Percentiles rank a stretch among this genome's conserved stretches.
Evolutionary conservation across 2,113 vertebrate species (phyloP).

Genomic region (Origma solitaria): DNA sequence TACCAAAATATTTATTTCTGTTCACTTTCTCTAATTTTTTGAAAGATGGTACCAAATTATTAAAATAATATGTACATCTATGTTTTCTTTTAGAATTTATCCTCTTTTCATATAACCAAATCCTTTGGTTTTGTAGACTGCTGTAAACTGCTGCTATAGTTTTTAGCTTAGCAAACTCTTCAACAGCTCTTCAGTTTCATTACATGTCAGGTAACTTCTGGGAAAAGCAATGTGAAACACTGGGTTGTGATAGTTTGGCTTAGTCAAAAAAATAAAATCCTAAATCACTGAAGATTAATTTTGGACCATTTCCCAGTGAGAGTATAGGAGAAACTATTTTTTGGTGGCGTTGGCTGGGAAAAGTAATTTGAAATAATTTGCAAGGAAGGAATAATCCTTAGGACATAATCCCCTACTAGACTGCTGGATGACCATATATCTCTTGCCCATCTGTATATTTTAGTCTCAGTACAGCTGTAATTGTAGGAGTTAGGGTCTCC

Average conservation of each 20-base stretch:
- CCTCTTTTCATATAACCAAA: not conserved
- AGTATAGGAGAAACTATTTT: not conserved
- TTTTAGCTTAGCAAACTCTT: not conserved
- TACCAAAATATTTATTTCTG: not conserved
- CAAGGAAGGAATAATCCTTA: not conserved
- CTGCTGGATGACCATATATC: not conserved
- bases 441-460: not conserved
- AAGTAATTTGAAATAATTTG: not conserved
- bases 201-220: not conserved
- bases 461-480: not conserved
- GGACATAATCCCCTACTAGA: not conserved
- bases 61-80: rapidly evolving
- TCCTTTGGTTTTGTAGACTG: not conserved
- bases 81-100: not conserved
- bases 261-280: not conserved
- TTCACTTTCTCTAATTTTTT: not conserved
- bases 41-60: not conserved
- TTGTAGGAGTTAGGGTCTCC: not conserved
- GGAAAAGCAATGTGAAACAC: not conserved
- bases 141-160: not conserved
- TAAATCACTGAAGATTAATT: not conserved
- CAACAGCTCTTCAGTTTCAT: not conserved
- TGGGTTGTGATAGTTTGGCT: not conserved
- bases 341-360: not conserved
- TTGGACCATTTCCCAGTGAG: not conserved